Percentiles rank a stretch among this genome's conserved stretches.
Evolutionary conservation across 2,888 invertebrate species (phyloP).

Genomic region (Gisinianus flammeolus): DNA sequence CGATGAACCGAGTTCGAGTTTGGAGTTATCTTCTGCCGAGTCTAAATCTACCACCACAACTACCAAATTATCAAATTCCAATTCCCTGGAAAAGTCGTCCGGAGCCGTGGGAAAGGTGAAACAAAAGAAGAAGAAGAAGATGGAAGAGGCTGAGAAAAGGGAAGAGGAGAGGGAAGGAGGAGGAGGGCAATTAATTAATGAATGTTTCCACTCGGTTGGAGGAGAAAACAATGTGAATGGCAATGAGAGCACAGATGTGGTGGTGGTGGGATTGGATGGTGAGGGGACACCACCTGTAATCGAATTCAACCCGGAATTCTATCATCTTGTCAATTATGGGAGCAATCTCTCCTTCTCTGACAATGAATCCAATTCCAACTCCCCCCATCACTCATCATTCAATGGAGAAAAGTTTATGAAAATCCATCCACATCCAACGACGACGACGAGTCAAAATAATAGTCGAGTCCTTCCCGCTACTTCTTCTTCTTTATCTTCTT

Average conservation of each 20-base stretch:
- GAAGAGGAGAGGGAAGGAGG: constrained; percentile 23
- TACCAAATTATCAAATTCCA: not conserved
- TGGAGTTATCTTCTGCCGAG: not conserved
- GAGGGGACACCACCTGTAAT: constrained; percentile 48
- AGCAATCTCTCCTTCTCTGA: constrained; percentile 57
- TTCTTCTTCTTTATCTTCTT: constrained; percentile 11
- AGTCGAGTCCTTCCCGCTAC: not conserved
- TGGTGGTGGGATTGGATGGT: constrained; percentile 11
- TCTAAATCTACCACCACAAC: not conserved
- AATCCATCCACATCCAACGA: not conserved
- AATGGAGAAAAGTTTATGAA: not conserved
- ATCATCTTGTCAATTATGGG: constrained; percentile 57
- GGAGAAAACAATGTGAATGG: constrained; percentile 15
- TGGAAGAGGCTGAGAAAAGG: constrained; percentile 21
- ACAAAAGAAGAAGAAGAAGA: not conserved
- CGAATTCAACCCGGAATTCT: constrained; percentile 58
- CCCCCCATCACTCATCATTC: constrained; percentile 21
- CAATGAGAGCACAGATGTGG: not conserved
- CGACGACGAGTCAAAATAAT: constrained; percentile 11
- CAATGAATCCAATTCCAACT: constrained; percentile 48
- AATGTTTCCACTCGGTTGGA: not conserved
- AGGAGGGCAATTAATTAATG: constrained; percentile 29
- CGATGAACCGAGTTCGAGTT: not conserved
- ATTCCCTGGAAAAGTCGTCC: not conserved
- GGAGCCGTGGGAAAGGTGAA: not conserved